These are phyloP conservation scores for Fopius arisanus DNA, from an alignment of 1,140 invertebrate species.

Conservation along the genomic window DNA sequence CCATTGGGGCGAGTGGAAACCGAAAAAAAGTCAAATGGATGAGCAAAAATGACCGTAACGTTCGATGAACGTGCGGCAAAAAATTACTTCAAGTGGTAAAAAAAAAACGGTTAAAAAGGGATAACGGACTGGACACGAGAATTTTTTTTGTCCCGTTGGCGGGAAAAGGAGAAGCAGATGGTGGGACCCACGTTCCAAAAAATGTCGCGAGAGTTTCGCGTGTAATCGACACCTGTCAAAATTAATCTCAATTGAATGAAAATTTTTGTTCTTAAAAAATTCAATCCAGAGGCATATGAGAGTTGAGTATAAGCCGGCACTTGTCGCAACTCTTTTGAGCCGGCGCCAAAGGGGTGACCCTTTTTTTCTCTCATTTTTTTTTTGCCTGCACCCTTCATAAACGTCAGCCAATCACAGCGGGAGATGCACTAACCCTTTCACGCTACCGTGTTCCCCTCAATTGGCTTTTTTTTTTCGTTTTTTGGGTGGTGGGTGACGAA, in stretches of 20 bases:
- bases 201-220: neutral
- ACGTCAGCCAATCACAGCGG: neutral
- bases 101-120: slow-evolving; percentile 5
- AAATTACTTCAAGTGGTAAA: neutral
- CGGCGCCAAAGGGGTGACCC: slow-evolving; percentile 35
- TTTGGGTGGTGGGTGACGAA: neutral
- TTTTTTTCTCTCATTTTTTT: slow-evolving; percentile 26
- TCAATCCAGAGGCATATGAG: too few relatives aligned
- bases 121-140: neutral
- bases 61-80: neutral
- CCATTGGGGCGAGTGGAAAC: neutral
- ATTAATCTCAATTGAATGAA: neutral
- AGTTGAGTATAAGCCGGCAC: neutral
- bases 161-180: neutral
- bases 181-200: neutral
- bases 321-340: neutral
- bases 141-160: neutral
- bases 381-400: neutral
- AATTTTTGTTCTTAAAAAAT: too few relatives aligned
- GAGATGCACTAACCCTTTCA: neutral
- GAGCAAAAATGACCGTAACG: slow-evolving; percentile 24
- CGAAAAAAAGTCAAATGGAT: slow-evolving; percentile 24
- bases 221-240: neutral
- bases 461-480: neutral
- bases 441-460: neutral